Evolutionary conservation across 2,797 vertebrate species (phyloP).

Genomic region (Hozukius guyotensis): DNA sequence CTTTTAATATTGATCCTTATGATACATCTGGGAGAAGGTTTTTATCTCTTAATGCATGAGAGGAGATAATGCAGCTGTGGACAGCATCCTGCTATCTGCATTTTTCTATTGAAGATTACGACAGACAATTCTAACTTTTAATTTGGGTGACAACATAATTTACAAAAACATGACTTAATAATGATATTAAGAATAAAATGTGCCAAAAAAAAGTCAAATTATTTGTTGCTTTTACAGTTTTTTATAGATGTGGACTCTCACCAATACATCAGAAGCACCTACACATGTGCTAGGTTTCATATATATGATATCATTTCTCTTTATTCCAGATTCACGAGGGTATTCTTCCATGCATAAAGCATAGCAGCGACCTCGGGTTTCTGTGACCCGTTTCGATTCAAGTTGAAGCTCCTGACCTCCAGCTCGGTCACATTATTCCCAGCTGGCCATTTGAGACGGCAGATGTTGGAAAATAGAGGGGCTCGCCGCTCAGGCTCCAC

Average conservation of each 20-base stretch:
- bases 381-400: conserved; percentile 47
- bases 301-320: background rate
- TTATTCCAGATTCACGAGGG: background rate
- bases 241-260: background rate
- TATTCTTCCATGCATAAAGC: conserved; percentile 22
- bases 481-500: conserved; percentile 1
- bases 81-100: background rate
- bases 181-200: background rate
- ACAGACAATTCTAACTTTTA: background rate
- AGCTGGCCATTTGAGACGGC: conserved; percentile 40
- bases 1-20: conserved; percentile 58
- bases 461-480: conserved; percentile 60
- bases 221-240: background rate
- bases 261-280: background rate
- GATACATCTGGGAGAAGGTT: conserved; percentile 9
- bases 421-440: conserved; percentile 48
- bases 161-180: background rate
- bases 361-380: conserved; percentile 31
- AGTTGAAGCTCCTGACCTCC: conserved; percentile 39
- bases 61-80: background rate
- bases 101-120: background rate
- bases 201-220: background rate
- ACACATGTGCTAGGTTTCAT: background rate
- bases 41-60: conserved; percentile 6
- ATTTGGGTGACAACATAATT: background rate